Percentiles rank a stretch among this genome's conserved stretches.
Evolutionary conservation across 1,140 invertebrate genomes (phyloP).

Genomic region (Pseudomyrmex concolor): DNA sequence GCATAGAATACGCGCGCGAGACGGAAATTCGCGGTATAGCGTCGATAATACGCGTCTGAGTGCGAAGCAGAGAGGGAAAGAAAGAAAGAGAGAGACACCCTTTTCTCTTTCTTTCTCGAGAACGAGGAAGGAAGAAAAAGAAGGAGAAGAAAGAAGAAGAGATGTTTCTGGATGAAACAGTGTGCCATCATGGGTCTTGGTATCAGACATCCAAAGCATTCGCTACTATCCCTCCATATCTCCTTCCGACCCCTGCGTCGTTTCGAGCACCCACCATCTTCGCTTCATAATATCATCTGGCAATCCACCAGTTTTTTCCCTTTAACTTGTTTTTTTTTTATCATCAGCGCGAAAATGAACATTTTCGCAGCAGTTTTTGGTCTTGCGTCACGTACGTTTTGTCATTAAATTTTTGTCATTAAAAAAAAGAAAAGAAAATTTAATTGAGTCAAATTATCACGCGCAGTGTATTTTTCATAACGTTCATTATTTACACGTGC

Average conservation of each 20-base stretch:
- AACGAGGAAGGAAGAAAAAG: constrained; percentile 16
- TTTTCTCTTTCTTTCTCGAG: no score
- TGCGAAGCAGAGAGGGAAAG: constrained; percentile 18
- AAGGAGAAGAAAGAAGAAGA: constrained; percentile 8
- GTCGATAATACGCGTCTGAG: constrained; percentile 65
- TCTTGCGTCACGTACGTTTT: background rate
- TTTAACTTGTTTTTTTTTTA: constrained; percentile 36
- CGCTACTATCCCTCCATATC: constrained; percentile 59
- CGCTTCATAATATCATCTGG: constrained; percentile 40
- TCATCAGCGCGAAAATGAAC: constrained; percentile 55
- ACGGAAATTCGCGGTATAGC: constrained; percentile 54
- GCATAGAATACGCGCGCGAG: constrained; percentile 39
- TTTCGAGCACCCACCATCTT: constrained; percentile 54
- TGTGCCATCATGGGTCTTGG: constrained; percentile 51
- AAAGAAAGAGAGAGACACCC: background rate
- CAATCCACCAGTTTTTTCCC: no score
- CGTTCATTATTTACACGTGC: background rate
- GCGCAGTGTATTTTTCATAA: background rate
- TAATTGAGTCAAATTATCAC: background rate
- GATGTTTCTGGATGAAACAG: constrained; percentile 47
- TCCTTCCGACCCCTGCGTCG: constrained; percentile 63
- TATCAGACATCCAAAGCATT: constrained; percentile 76
- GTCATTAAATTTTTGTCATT: constrained; percentile 25
- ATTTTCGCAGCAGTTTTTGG: constrained; percentile 26
- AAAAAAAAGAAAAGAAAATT: background rate